Conservation (phyloP, 2,888 invertebrate genomes). For the Leucophenga montana region DNA sequence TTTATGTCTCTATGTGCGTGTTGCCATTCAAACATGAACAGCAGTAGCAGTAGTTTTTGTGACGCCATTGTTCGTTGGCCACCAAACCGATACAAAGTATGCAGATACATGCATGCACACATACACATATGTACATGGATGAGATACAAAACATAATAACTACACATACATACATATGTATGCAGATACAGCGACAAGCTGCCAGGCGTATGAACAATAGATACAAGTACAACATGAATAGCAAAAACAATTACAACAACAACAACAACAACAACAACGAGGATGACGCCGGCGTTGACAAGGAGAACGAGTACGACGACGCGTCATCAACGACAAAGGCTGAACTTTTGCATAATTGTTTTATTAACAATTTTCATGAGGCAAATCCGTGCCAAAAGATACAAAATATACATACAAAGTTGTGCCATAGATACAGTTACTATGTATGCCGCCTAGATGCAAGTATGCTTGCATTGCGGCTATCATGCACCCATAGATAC, state of each 20-base stretch:
- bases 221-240: neutral
- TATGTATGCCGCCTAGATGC: conserved; percentile 22
- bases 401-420: neutral
- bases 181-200: neutral
- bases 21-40: neutral
- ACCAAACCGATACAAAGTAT: neutral
- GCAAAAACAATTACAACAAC: too few species aligned
- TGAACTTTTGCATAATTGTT: conserved; percentile 27
- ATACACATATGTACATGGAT: neutral
- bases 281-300: neutral
- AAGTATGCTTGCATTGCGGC: conserved; percentile 33
- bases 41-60: conserved; percentile 9
- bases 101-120: neutral
- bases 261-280: neutral
- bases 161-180: neutral
- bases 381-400: conserved; percentile 23
- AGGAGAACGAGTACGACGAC: neutral
- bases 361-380: conserved; percentile 26
- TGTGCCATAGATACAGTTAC: neutral
- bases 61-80: conserved; percentile 21
- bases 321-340: conserved; percentile 1
- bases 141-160: neutral
- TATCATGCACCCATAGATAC: conserved; percentile 15
- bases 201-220: conserved; percentile 3
- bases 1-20: neutral